Evolutionary conservation across 2,888 invertebrate genomes (phyloP).

Genomic region (Chymomyza fuscimana): DNA sequence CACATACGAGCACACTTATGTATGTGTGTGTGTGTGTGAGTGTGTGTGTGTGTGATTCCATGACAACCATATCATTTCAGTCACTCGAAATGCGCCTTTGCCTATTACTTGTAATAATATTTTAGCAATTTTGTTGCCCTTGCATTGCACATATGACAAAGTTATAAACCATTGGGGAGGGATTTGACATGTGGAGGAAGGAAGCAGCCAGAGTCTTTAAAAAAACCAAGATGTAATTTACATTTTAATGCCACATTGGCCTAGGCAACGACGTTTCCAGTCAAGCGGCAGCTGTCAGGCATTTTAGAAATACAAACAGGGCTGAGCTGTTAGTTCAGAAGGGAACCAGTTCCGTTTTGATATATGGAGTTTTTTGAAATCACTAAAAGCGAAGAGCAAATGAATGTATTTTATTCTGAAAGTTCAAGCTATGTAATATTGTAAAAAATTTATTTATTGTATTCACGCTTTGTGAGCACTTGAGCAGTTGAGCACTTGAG

Average conservation of each 20-base stretch:
- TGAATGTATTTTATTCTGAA: no score
- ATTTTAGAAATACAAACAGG: constrained; percentile 3
- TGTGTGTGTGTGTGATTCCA: not conserved
- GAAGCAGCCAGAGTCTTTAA: not conserved
- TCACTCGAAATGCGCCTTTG: constrained; percentile 17
- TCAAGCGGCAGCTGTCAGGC: not conserved
- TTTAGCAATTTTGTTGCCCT: constrained; percentile 67
- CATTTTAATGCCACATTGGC: constrained; percentile 63
- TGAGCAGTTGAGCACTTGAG: no score
- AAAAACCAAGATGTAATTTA: constrained; percentile 45
- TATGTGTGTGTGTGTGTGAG: no score
- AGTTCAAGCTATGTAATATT: no score
- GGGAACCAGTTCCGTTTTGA: not conserved
- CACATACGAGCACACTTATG: not conserved
- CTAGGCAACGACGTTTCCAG: not conserved
- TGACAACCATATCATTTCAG: not conserved
- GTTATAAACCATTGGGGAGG: constrained; percentile 16
- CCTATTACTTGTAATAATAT: constrained; percentile 72
- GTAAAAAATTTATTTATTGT: no score
- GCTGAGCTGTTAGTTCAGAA: constrained; percentile 40
- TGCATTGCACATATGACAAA: constrained; percentile 55
- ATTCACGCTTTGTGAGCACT: no score
- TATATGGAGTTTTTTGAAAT: no score
- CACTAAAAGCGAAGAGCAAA: no score
- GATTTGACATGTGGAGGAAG: not conserved